Conservation (phyloP, 2,888 invertebrate genomes). For the Hemicrepidius hirtus region DNA sequence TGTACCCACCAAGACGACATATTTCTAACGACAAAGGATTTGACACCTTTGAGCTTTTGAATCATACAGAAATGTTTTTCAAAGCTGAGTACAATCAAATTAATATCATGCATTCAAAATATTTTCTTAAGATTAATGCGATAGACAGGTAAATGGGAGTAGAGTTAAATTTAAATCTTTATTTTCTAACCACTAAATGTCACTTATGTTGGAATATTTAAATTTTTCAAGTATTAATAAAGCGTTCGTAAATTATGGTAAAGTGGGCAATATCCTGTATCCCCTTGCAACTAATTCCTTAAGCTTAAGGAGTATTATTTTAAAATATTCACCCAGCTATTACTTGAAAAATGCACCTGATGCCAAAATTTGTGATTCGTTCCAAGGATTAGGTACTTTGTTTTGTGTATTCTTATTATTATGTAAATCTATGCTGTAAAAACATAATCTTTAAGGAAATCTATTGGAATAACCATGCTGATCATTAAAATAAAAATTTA, state of each 20-base stretch:
- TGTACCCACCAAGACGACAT: constrained; percentile 12
- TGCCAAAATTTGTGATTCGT: constrained; percentile 3
- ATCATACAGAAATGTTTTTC: too few relatives aligned
- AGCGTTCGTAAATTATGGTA: background rate
- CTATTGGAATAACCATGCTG: too few relatives aligned
- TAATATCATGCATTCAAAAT: constrained; percentile 3
- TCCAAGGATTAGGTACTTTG: background rate
- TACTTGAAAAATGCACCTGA: constrained; percentile 5
- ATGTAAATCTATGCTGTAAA: too few relatives aligned
- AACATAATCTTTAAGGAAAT: too few relatives aligned
- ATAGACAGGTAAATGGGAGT: background rate
- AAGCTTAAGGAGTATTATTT: background rate
- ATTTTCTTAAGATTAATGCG: constrained; percentile 1
- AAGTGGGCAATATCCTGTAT: background rate
- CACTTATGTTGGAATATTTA: background rate
- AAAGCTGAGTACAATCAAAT: background rate
- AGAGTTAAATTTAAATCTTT: background rate
- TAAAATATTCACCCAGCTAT: constrained; percentile 4
- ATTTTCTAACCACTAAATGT: background rate
- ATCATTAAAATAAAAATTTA: background rate
- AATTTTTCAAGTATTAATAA: background rate
- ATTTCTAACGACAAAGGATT: constrained; percentile 10
- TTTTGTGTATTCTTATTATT: too few relatives aligned
- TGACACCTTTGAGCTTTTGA: constrained; percentile 5
- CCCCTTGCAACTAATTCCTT: background rate